Percentiles rank a stretch among this genome's conserved stretches.
Conservation (phyloP, 2,113 vertebrate species). For the Rattus rattus region DNA sequence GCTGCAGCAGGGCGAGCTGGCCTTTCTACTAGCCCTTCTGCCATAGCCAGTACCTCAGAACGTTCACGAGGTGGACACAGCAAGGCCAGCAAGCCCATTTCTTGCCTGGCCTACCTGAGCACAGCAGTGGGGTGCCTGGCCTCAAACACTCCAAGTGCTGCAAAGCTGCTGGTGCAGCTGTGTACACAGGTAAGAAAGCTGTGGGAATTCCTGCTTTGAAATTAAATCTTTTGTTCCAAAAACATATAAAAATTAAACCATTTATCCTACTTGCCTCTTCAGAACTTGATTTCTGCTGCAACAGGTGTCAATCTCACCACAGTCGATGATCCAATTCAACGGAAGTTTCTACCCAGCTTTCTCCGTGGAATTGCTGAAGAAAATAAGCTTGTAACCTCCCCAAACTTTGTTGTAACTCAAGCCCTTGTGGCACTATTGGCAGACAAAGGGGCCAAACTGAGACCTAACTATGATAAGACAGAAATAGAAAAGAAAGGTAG, state of each 20-base stretch:
- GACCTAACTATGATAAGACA: slow-evolving; percentile 94
- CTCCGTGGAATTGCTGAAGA: slow-evolving; percentile 96
- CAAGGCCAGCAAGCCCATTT: slow-evolving; percentile 97
- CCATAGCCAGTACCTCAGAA: slow-evolving; percentile 84
- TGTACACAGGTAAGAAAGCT: slow-evolving; percentile 93
- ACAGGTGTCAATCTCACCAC: slow-evolving; percentile 98
- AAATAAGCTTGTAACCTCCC: slow-evolving; percentile 97
- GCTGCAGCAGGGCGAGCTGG: slow-evolving; percentile 96
- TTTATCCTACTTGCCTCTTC: slow-evolving; percentile 71
- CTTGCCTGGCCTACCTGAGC: slow-evolving; percentile 97
- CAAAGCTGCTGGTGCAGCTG: slow-evolving; percentile 96
- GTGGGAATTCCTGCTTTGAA: not conserved
- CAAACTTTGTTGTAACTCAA: slow-evolving; percentile 98
- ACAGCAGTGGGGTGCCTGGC: slow-evolving; percentile 98
- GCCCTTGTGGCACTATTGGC: slow-evolving; percentile 96
- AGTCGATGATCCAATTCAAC: slow-evolving; percentile 97
- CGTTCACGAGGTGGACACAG: slow-evolving; percentile 90
- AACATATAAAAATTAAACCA: slow-evolving; percentile 38
- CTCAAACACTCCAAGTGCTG: slow-evolving; percentile 96
- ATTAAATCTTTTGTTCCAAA: slow-evolving; percentile 57
- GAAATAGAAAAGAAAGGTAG: slow-evolving; percentile 97
- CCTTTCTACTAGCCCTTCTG: slow-evolving; percentile 92
- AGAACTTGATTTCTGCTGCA: slow-evolving; percentile 99
- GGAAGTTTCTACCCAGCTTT: slow-evolving; percentile 97
- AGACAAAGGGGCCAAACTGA: slow-evolving; percentile 95